These are phyloP conservation scores for Axis porcinus DNA, from an alignment of 2,113 vertebrate species.

Conservation along the genomic window DNA sequence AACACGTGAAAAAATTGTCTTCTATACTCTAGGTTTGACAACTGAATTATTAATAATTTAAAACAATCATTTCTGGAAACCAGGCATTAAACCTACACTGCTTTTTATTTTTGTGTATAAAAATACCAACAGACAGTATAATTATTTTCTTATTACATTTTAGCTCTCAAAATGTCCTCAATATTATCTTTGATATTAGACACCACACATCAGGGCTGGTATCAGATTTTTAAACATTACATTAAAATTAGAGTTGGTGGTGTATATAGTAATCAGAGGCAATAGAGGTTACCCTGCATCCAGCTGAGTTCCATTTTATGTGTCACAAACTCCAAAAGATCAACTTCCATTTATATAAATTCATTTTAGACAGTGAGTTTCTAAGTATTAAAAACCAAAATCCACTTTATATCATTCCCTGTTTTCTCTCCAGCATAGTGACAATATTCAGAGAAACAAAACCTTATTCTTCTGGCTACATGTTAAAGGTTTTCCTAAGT, in stretches of 20 bases:
- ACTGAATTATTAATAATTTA: not conserved
- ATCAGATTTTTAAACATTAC: not conserved
- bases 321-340: not conserved
- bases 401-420: not conserved
- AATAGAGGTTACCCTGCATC: not conserved
- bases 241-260: not conserved
- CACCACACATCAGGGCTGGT: not conserved
- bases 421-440: not conserved
- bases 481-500: not conserved
- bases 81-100: not conserved
- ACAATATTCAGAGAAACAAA: not conserved
- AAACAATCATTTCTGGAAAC: not conserved
- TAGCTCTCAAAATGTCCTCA: not conserved
- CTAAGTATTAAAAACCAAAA: not conserved
- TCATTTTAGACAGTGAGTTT: not conserved
- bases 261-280: not conserved
- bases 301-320: not conserved
- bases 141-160: not conserved
- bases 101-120: not conserved
- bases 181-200: not conserved
- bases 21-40: not conserved
- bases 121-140: not conserved
- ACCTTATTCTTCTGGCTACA: not conserved
- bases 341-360: not conserved
- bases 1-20: not conserved